Conservation (phyloP, 1,140 invertebrate species). For the Homarus americanus region DNA sequence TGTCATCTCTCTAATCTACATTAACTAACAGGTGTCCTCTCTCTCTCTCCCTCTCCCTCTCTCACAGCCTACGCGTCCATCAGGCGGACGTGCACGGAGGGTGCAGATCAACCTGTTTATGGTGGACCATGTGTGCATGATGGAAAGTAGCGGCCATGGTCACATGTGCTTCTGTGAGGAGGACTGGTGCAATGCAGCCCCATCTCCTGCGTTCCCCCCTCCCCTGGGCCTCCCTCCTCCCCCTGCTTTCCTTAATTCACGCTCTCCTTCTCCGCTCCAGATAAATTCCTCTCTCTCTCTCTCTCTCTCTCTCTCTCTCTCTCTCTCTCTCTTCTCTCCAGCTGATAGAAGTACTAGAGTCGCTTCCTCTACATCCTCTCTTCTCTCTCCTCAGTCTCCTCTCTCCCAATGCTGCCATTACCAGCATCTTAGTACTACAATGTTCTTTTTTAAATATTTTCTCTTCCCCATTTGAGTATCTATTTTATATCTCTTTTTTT, state of each 20-base stretch:
- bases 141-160: slow-evolving; percentile 96
- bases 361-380: neutral
- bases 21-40: neutral
- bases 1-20: neutral
- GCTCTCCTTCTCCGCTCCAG: neutral
- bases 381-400: neutral
- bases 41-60: slow-evolving; percentile 43
- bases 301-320: neutral
- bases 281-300: slow-evolving; percentile 8
- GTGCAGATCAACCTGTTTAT: slow-evolving; percentile 97
- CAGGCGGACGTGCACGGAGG: slow-evolving; percentile 91
- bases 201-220: slow-evolving; percentile 10
- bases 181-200: slow-evolving; percentile 91
- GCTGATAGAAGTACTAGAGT: no score
- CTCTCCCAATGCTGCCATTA: neutral
- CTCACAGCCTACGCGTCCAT: slow-evolving; percentile 91
- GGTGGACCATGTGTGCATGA: slow-evolving; percentile 98
- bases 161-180: slow-evolving; percentile 99
- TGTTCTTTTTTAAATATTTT: neutral
- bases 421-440: no score
- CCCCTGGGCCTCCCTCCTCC: slow-evolving; percentile 18
- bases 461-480: neutral
- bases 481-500: neutral
- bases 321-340: neutral
- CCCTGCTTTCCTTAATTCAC: slow-evolving; percentile 4